phyloP scores from a whole-genome alignment of 2,888 invertebrate genomes.

The Sipha maydis region DNA sequence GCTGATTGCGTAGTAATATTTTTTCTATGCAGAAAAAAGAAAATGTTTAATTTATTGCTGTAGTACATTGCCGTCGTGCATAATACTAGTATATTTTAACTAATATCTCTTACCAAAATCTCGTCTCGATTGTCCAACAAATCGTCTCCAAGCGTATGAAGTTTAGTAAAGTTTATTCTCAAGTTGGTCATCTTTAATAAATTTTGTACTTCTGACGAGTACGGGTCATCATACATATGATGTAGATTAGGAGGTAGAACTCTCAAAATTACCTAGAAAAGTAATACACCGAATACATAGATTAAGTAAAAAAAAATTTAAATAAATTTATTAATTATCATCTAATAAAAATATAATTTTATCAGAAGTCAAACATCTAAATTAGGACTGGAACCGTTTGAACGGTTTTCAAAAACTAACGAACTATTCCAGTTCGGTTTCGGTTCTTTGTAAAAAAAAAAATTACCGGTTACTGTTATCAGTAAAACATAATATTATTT shows the following conservation, averaged over 20 bases:
- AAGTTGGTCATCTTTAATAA: slow-evolving; percentile 97
- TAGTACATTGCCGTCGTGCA: neutral
- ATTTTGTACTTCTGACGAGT: slow-evolving; percentile 94
- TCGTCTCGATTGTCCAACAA: slow-evolving; percentile 90
- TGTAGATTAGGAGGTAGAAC: slow-evolving; percentile 91
- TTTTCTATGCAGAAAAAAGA: slow-evolving; percentile 73
- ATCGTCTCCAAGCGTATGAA: slow-evolving; percentile 97
- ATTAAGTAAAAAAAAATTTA: too few relatives aligned
- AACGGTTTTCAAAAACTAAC: too few relatives aligned
- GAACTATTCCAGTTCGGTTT: too few relatives aligned
- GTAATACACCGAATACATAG: too few relatives aligned
- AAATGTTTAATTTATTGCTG: neutral
- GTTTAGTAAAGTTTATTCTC: slow-evolving; percentile 92
- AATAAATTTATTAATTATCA: too few relatives aligned
- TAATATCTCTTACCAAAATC: slow-evolving; percentile 74
- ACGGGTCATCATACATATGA: slow-evolving; percentile 83
- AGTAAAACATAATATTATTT: too few relatives aligned
- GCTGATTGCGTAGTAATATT: slow-evolving; percentile 97
- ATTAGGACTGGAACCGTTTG: too few relatives aligned
- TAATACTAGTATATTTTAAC: too few relatives aligned
- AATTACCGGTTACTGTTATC: too few relatives aligned
- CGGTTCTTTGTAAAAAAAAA: too few relatives aligned
- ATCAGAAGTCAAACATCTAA: too few relatives aligned
- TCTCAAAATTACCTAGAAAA: slow-evolving; percentile 83
- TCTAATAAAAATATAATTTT: too few relatives aligned